Base-by-base conservation (phyloP, 2,888 invertebrate species). In the Cantharis lateralis region DNA sequence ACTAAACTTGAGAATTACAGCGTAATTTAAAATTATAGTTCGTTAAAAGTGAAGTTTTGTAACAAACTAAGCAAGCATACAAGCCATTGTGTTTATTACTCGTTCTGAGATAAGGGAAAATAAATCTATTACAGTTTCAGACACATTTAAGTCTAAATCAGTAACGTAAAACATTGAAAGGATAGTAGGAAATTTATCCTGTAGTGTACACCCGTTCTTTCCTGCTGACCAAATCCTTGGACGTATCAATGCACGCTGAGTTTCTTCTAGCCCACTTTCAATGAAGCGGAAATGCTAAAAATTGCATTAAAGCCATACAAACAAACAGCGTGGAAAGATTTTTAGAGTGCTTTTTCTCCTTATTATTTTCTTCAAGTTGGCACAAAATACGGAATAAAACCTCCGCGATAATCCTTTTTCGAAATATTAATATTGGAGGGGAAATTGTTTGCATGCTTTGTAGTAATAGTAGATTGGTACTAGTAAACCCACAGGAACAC, bases 161-260 rank as follows among this genome's bases (percentile, higher is more conserved):
- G 69, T 76, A 76, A 79, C 76, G 72, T 75, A 75, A 71, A 77
- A 72, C 77, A 75, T 75, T 76, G 79, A 75, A 74, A 80, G 80
- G 82, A 82, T 81, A 78, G 81, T 81, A 82, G 83, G 83, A 83
- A 82, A 82, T 81, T 81, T 79, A 75, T 80, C 84, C 84, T 80
- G 82, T 80, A 71, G 84, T 73, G 83, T 79, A 48, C 48, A 78
- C 76, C 80, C 80, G 80, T 79, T 81, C 82, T 81, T 79, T 83
- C 84, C 84, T 81, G 84, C 84, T 84, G 84, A 80, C 82, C 84
- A 81, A 82, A 83, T 84, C 82, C 83, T 81, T 80, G 82, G 76
- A 82, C 81, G 80, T 80, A 82, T 83, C 82, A 82, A 81, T 79
- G 80, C 84, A 83, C 80, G 84, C 84, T 84, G 84, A 20, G 84